phyloP scores from a whole-genome alignment of 2,113 vertebrate species.

The Nibea coibor region DNA sequence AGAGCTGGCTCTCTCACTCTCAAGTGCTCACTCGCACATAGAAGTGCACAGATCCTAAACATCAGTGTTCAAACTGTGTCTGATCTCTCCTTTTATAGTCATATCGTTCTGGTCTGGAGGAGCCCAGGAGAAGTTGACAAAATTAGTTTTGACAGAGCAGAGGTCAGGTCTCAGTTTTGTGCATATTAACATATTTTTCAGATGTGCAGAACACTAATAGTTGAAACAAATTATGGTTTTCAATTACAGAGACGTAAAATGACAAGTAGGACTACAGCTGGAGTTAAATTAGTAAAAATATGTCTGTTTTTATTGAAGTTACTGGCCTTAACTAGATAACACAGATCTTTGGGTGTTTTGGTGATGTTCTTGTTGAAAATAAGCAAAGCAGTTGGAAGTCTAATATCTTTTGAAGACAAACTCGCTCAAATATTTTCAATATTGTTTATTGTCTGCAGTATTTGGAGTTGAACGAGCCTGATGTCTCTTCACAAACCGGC shows the following conservation, averaged over 20 bases:
- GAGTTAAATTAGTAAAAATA: not conserved
- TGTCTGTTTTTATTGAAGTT: not conserved
- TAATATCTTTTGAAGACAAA: not conserved
- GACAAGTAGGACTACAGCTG: not conserved
- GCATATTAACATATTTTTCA: not conserved
- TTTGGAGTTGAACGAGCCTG: not conserved
- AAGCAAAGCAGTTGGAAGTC: not conserved
- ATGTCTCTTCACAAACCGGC: not conserved
- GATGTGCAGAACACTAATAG: not conserved
- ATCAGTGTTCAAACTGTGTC: conserved; percentile 5
- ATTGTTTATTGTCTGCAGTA: conserved; percentile 3
- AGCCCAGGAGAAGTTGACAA: not conserved
- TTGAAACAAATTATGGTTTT: not conserved
- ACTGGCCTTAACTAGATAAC: not conserved
- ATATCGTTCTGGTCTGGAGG: not conserved
- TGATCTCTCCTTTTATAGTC: conserved; percentile 39
- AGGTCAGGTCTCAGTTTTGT: not conserved
- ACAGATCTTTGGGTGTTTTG: not conserved
- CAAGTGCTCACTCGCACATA: not conserved
- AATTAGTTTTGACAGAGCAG: not conserved
- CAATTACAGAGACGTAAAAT: not conserved
- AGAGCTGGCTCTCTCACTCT: not conserved
- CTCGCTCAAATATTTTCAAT: not conserved
- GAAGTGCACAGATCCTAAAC: not conserved
- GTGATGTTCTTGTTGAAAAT: not conserved